phyloP scores from a whole-genome alignment of 2,797 vertebrate genomes.

The Lutra lutra region DNA sequence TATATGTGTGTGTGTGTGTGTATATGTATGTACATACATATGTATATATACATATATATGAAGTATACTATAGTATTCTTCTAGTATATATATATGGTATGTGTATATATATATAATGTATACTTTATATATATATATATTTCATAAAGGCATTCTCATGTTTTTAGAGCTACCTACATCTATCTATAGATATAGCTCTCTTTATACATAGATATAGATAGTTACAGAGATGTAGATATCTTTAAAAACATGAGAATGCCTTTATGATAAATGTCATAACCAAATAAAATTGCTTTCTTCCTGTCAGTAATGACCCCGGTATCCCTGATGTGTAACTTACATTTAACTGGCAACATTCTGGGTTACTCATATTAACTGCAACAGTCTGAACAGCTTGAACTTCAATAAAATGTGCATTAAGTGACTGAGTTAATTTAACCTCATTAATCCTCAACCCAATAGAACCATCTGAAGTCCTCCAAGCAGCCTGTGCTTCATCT shows the following conservation, averaged over 20 bases:
- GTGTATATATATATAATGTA: background rate
- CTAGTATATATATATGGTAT: too few relatives aligned
- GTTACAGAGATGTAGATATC: background rate
- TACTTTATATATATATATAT: background rate
- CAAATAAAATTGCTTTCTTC: constrained; percentile 78
- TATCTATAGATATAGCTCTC: background rate
- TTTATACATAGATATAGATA: background rate
- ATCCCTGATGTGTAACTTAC: constrained; percentile 85
- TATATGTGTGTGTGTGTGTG: background rate
- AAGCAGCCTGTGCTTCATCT: constrained; percentile 77
- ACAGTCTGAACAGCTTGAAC: constrained; percentile 86
- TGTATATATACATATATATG: too few relatives aligned
- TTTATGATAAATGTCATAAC: constrained; percentile 75
- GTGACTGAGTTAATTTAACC: constrained; percentile 86
- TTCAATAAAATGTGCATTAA: constrained; percentile 85
- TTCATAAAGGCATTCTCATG: background rate
- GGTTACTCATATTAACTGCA: constrained; percentile 83
- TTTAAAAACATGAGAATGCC: constrained; percentile 44
- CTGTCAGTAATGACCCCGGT: constrained; percentile 80
- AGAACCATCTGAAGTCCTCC: constrained; percentile 80
- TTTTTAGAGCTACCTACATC: background rate
- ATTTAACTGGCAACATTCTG: constrained; percentile 86
- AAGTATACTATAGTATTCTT: too few relatives aligned
- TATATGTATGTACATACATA: too few relatives aligned
- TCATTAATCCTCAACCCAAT: constrained; percentile 87